phyloP scores from a whole-genome alignment of 2,888 invertebrate species.

The Andricus curvator region DNA sequence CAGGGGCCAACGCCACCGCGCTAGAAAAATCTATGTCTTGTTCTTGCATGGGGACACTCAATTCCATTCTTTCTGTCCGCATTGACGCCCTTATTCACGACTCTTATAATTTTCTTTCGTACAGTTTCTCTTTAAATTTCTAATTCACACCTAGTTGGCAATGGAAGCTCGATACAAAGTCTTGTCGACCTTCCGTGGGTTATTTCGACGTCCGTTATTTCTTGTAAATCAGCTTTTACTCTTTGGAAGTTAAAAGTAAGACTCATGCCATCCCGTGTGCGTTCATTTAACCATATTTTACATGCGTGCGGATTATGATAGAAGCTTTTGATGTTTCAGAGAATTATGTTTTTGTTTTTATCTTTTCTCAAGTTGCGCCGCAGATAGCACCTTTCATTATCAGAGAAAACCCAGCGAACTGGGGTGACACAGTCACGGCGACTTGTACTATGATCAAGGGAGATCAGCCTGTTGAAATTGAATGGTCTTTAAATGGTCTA shows the following conservation, averaged over 20 bases:
- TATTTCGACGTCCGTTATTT: no score
- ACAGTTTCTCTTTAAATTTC: background rate
- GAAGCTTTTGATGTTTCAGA: background rate
- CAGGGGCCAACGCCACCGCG: no score
- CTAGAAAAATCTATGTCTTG: no score
- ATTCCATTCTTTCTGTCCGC: background rate
- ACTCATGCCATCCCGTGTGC: no score
- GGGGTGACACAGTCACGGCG: slow-evolving; percentile 88
- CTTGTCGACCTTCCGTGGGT: no score
- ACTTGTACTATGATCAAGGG: slow-evolving; percentile 88
- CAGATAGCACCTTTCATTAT: slow-evolving; percentile 87
- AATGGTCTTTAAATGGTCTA: slow-evolving; percentile 76
- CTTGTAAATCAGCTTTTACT: no score
- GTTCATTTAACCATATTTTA: no score
- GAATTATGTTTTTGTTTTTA: background rate
- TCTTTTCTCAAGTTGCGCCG: slow-evolving; percentile 81
- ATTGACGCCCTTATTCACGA: background rate
- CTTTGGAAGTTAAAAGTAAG: no score
- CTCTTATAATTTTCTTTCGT: background rate
- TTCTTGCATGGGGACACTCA: no score
- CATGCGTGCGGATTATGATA: no score
- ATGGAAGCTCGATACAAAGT: no score
- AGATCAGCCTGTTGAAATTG: slow-evolving; percentile 85
- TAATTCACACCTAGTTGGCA: background rate
- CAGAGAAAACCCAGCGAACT: slow-evolving; percentile 87